Conservation (phyloP, 2,113 vertebrate species). For the Platysteira castanea region DNA sequence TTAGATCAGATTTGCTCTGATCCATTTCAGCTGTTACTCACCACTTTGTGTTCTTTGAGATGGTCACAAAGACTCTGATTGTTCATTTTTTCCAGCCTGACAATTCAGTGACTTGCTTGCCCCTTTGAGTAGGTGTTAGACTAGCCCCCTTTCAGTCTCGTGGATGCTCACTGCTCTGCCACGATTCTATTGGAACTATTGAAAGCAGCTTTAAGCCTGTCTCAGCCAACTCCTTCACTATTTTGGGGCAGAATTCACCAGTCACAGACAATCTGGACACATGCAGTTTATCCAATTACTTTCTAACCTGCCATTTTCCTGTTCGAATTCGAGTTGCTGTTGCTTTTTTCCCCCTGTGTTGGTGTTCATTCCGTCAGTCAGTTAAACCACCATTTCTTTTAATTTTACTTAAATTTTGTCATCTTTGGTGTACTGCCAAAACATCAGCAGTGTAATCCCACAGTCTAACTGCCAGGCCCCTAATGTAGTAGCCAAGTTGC, state of each 20-base stretch:
- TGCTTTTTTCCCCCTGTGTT: fast-evolving
- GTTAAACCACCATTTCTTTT: neutral
- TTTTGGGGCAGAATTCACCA: neutral
- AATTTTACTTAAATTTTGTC: neutral
- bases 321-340: neutral
- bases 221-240: neutral
- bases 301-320: neutral
- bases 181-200: neutral
- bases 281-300: neutral
- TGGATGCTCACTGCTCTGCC: neutral
- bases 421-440: neutral
- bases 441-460: neutral
- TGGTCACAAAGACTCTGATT: constrained; percentile 11
- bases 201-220: neutral
- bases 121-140: neutral
- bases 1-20: constrained; percentile 21
- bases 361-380: neutral
- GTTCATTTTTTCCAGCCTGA: constrained; percentile 26
- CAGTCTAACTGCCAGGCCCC: neutral
- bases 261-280: neutral
- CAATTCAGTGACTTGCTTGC: neutral
- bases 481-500: neutral
- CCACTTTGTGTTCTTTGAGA: neutral
- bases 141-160: neutral
- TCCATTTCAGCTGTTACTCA: neutral